phyloP scores from a whole-genome alignment of 92 coral and sea anemone genomes.

The Siderastrea radians region DNA sequence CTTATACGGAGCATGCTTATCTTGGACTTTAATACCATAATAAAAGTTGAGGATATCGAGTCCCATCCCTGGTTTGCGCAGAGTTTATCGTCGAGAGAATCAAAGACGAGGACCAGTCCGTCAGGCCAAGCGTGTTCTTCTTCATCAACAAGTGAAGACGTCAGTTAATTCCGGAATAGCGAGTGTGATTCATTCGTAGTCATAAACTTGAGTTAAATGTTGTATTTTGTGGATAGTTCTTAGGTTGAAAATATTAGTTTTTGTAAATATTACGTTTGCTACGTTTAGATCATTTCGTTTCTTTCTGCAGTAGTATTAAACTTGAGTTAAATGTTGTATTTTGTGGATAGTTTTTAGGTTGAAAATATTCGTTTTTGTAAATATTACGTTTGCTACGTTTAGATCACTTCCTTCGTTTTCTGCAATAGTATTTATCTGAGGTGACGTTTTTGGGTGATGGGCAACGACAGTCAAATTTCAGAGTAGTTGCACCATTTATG shows the following conservation, averaged over 20 bases:
- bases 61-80: slow-evolving; percentile 69
- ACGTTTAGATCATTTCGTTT: too few species aligned
- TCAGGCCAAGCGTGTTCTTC: not conserved
- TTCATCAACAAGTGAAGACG: slow-evolving; percentile 9
- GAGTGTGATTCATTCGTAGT: not conserved
- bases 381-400: too few species aligned
- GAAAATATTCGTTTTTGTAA: too few species aligned
- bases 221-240: not conserved
- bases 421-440: not conserved
- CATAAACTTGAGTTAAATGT: not conserved
- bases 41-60: slow-evolving; percentile 64
- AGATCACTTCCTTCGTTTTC: not conserved
- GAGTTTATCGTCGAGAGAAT: not conserved
- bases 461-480: not conserved
- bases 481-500: too few species aligned
- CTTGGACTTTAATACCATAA: slow-evolving; percentile 53
- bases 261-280: not conserved
- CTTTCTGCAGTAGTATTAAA: too few species aligned
- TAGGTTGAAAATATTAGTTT: not conserved
- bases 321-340: too few species aligned
- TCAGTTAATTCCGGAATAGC: not conserved
- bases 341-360: too few species aligned
- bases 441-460: not conserved
- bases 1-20: slow-evolving; percentile 80
- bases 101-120: not conserved